These are phyloP conservation scores for Pyrocoelia pectoralis DNA, from an alignment of 2,888 invertebrate genomes.

Conservation along the genomic window DNA sequence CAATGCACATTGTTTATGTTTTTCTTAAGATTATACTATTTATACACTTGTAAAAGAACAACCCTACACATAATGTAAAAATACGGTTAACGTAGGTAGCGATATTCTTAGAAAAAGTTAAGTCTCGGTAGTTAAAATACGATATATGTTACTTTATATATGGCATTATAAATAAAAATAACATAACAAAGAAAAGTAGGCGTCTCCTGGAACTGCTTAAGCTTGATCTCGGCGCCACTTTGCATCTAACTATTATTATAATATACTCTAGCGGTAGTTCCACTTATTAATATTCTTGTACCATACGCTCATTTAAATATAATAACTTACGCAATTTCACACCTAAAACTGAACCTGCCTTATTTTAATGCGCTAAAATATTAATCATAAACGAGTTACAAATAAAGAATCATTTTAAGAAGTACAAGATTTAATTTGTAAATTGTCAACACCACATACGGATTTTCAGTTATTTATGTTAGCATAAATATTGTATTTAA, in stretches of 20 bases:
- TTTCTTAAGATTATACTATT: too few relatives aligned
- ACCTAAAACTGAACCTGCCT: constrained; percentile 1
- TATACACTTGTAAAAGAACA: too few relatives aligned
- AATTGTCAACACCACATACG: too few relatives aligned
- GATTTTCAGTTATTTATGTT: too few relatives aligned
- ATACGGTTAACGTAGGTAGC: background rate
- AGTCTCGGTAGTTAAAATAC: constrained; percentile 5
- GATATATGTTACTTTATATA: constrained; percentile 11
- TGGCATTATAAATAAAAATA: constrained; percentile 24
- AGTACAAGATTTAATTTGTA: too few relatives aligned
- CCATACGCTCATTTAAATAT: constrained; percentile 27
- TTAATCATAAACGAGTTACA: too few relatives aligned
- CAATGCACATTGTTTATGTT: too few relatives aligned
- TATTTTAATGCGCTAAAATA: background rate
- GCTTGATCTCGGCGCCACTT: constrained; percentile 26
- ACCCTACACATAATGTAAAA: too few relatives aligned
- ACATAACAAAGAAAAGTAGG: constrained; percentile 26
- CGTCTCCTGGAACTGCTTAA: constrained; percentile 27
- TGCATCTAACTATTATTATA: constrained; percentile 19
- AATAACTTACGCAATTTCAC: constrained; percentile 29
- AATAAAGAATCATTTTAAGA: too few relatives aligned
- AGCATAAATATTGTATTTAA: too few relatives aligned
- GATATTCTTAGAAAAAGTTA: background rate
- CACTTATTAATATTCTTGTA: constrained; percentile 20
- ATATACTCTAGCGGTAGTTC: constrained; percentile 18